Conservation (phyloP, 2,113 vertebrate genomes). For the Corydoras maculifer region DNA sequence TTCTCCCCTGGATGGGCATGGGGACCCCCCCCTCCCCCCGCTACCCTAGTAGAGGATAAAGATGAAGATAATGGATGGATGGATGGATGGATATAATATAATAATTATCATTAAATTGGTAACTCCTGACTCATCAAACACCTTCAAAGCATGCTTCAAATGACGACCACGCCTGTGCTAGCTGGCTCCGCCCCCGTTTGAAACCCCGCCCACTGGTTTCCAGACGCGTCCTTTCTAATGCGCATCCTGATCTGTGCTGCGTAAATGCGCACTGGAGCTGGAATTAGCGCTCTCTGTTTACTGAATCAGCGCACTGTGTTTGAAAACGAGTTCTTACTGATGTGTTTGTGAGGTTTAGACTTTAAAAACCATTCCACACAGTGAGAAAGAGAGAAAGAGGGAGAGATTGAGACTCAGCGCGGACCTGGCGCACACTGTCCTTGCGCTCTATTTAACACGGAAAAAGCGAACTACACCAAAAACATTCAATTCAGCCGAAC, state of each 20-base stretch:
- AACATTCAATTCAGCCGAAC: neutral
- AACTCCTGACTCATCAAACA: neutral
- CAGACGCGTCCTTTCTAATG: conserved; percentile 13
- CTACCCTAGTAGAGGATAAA: no score
- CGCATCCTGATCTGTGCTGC: neutral
- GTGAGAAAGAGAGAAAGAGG: neutral
- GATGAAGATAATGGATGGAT: no score
- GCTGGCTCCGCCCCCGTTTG: neutral
- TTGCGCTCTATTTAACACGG: no score
- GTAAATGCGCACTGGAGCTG: neutral
- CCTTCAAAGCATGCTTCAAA: neutral
- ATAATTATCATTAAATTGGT: no score
- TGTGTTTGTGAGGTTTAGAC: neutral
- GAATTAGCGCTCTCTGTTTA: neutral
- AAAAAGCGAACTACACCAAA: no score
- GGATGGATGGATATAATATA: no score
- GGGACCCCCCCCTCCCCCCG: no score
- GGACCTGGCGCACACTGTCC: no score
- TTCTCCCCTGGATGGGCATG: no score
- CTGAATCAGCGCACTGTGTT: neutral
- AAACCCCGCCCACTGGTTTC: conserved; percentile 52
- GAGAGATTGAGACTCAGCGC: no score
- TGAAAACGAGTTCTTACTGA: neutral
- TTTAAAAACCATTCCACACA: neutral
- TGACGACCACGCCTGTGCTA: neutral